Percentiles rank a stretch among this genome's conserved stretches.
phyloP scores from a whole-genome alignment of 1,140 invertebrate species.

The Amphibalanus amphitrite region DNA sequence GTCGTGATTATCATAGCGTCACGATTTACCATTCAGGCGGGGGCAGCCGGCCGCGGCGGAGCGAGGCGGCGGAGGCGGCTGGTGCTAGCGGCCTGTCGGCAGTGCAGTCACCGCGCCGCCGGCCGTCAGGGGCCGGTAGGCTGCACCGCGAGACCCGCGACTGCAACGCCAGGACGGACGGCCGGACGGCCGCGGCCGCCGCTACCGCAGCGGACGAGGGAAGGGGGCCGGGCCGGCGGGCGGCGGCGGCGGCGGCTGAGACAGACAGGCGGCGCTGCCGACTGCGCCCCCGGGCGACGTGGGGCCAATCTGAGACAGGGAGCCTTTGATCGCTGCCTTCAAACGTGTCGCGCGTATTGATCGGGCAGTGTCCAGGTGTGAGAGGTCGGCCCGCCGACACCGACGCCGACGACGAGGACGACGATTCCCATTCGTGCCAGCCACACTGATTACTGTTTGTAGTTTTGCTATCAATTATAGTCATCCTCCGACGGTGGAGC shows the following conservation, averaged over 20 bases:
- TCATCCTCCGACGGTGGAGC: not conserved
- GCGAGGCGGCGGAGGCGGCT: too few relatives aligned
- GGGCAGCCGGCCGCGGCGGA: too few relatives aligned
- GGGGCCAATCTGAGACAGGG: not conserved
- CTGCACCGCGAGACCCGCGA: not conserved
- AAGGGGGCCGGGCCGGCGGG: too few relatives aligned
- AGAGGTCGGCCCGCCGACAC: too few relatives aligned
- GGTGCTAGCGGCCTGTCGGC: not conserved
- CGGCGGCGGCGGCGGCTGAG: too few relatives aligned
- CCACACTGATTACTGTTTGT: not conserved
- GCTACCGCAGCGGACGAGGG: too few relatives aligned
- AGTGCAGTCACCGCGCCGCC: not conserved
- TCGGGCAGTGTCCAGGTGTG: not conserved
- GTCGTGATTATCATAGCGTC: not conserved
- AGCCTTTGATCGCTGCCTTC: not conserved
- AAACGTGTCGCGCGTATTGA: not conserved
- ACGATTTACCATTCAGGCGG: not conserved
- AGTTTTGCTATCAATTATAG: conserved; percentile 2
- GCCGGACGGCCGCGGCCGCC: too few relatives aligned
- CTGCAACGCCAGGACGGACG: not conserved
- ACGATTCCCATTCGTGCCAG: too few relatives aligned
- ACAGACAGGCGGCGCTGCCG: too few relatives aligned
- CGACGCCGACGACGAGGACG: too few relatives aligned
- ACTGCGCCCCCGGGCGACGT: too few relatives aligned
- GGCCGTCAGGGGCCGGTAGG: not conserved